phyloP scores from a whole-genome alignment of 2,797 vertebrate genomes.

The Amniataba percoides region DNA sequence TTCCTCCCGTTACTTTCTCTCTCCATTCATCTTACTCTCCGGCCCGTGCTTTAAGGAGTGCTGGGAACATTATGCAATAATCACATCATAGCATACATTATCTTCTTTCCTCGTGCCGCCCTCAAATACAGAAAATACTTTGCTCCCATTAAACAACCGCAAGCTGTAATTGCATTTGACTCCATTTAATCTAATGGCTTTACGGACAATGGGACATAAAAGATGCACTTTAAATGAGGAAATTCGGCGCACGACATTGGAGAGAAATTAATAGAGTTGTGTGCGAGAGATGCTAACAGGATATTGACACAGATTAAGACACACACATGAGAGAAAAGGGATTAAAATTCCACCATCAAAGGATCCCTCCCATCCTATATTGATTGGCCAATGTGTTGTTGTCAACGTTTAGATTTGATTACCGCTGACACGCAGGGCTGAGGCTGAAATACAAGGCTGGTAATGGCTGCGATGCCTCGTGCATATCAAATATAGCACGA shows the following conservation, averaged over 20 bases:
- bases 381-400: constrained; percentile 85
- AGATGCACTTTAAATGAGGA: constrained; percentile 66
- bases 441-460: constrained; percentile 83
- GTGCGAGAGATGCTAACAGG: constrained; percentile 66
- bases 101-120: constrained; percentile 11
- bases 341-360: constrained; percentile 83
- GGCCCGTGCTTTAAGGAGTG: constrained; percentile 24
- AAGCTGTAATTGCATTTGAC: constrained; percentile 71
- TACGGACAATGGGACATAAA: constrained; percentile 68
- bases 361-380: constrained; percentile 77
- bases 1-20: constrained; percentile 37
- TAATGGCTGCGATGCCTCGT: constrained; percentile 76
- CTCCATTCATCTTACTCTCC: constrained; percentile 25
- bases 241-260: constrained; percentile 57
- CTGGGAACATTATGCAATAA: constrained; percentile 26
- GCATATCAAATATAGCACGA: constrained; percentile 85
- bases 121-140: constrained; percentile 20
- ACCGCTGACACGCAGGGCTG: constrained; percentile 84
- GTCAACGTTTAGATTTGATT: constrained; percentile 89
- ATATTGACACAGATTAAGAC: constrained; percentile 77
- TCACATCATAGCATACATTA: neutral
- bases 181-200: constrained; percentile 75
- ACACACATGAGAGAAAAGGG: constrained; percentile 62
- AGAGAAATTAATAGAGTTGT: constrained; percentile 66
- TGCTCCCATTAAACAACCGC: constrained; percentile 37